Evolutionary conservation across 2,113 vertebrate species (phyloP), one percentile per base, ranked within the genome.

Genomic region (Cochlearius cochlearius): DNA sequence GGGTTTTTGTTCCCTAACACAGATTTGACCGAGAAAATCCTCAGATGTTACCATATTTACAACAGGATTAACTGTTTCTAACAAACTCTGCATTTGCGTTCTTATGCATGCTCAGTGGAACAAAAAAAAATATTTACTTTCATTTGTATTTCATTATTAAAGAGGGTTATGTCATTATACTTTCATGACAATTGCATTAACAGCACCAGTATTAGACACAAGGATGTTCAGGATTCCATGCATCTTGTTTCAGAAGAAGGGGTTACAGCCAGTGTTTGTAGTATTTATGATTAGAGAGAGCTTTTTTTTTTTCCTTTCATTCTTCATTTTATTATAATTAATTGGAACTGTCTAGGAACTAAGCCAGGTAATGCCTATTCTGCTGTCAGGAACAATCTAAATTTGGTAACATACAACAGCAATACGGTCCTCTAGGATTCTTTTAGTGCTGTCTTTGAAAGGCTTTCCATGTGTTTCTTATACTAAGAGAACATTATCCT

Each of bases 241-340:
- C 6, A n/a, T 32, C 34, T 43, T 72, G 15, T 30, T 93, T 93
- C 55, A 85, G 86, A 88, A 69, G 53, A 79, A 81, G 50, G 29
- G n/a, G 36, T 72, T 94, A 66, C 47, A 83, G 53, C 1, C 34
- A 59, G 25, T 50, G 30, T 49, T 69, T 78, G 32, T 18, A 86
- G 29, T 14, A 83, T 25, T 67, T 74, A 75, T 55, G 26, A 81
- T 60, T 73, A 73, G 81, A 88, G 9, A 86, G 6, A 72, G 25
- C 18, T 22, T 36, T 6, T 82, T 29, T 36, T 36, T 32, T 80
- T 66, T 32, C 17, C 53, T 91, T 72, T n/a, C 18, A 22, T 56
- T 95, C 25, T 92, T 96, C 30, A 77, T 88, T 97, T 96, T 87
- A 55, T 79, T 92, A 79, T n/a, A 94, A 97, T 96, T 94, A 97